These are phyloP conservation scores for Melanotaenia nigrans DNA, from an alignment of 2,797 vertebrate species.

Conservation along the genomic window DNA sequence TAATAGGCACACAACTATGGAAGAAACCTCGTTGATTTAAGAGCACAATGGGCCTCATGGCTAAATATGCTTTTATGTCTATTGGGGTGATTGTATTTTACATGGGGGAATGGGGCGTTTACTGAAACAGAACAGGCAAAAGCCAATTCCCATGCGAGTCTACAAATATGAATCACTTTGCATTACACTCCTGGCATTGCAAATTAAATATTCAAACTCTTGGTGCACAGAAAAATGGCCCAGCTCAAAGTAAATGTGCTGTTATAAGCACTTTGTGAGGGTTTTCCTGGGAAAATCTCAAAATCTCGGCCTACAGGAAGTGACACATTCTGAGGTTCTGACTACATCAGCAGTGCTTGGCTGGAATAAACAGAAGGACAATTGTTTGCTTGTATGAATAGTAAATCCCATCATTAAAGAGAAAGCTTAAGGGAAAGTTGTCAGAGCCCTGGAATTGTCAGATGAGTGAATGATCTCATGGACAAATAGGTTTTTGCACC, in stretches of 20 bases:
- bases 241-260: conserved; percentile 22
- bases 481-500: background rate
- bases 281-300: conserved; percentile 47
- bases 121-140: conserved; percentile 3
- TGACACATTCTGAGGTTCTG: conserved; percentile 51
- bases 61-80: conserved; percentile 26
- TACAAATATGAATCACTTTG: conserved; percentile 9
- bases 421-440: conserved; percentile 21
- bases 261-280: conserved; percentile 10
- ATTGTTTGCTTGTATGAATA: conserved; percentile 21
- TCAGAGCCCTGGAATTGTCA: conserved; percentile 30
- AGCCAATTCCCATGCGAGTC: conserved; percentile 4
- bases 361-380: conserved; percentile 43
- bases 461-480: conserved; percentile 15
- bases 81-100: conserved; percentile 33
- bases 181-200: background rate
- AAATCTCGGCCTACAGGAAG: conserved; percentile 36
- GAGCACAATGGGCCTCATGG: conserved; percentile 49
- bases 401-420: conserved; percentile 33
- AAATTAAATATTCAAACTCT: background rate
- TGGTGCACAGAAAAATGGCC: conserved; percentile 4
- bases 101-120: conserved; percentile 34
- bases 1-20: conserved; percentile 21
- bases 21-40: conserved; percentile 32
- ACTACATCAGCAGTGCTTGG: conserved; percentile 10